Evolutionary conservation across 1,140 invertebrate genomes (phyloP).

Genomic region (Camponotus vicinus): DNA sequence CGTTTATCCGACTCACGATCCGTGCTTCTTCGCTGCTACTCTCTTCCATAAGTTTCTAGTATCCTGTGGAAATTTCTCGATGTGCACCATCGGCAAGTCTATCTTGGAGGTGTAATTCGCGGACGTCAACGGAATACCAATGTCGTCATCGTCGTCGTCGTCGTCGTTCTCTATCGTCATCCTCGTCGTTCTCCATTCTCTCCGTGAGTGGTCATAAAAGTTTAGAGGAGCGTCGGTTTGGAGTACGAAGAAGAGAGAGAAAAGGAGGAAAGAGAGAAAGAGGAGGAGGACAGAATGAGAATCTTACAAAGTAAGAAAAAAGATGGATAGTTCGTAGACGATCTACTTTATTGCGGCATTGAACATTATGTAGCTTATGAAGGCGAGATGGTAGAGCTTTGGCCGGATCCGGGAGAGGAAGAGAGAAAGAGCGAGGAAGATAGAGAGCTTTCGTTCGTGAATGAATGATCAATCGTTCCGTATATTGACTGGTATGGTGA

Average conservation of each 20-base stretch:
- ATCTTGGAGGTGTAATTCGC: slow-evolving; percentile 73
- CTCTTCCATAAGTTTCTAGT: slow-evolving; percentile 71
- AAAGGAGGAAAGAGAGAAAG: not conserved
- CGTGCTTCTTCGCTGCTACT: slow-evolving; percentile 59
- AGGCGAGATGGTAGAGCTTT: slow-evolving; percentile 16
- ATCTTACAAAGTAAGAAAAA: slow-evolving; percentile 54
- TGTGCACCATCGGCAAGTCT: slow-evolving; percentile 33
- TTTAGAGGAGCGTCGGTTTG: slow-evolving; percentile 37
- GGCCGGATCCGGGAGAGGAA: slow-evolving; percentile 5
- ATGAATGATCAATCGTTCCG: slow-evolving; percentile 68
- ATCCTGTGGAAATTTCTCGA: slow-evolving; percentile 65
- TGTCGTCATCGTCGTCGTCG: slow-evolving; percentile 71
- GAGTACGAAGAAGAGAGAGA: not conserved
- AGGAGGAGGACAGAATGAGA: slow-evolving; percentile 17
- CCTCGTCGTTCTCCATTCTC: slow-evolving; percentile 41
- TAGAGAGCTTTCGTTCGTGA: slow-evolving; percentile 45
- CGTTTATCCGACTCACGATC: slow-evolving; percentile 64
- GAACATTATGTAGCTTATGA: slow-evolving; percentile 74
- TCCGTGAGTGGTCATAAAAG: slow-evolving; percentile 65
- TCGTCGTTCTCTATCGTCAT: slow-evolving; percentile 64
- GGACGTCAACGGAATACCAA: slow-evolving; percentile 77
- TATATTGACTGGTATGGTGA: slow-evolving; percentile 22
- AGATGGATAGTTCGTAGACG: slow-evolving; percentile 66
- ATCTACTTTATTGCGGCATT: slow-evolving; percentile 71
- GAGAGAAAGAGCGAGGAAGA: slow-evolving; percentile 12